Evolutionary conservation across 1,140 invertebrate genomes (phyloP), one percentile per base, ranked within the genome.

Genomic region (Euura lappo): DNA sequence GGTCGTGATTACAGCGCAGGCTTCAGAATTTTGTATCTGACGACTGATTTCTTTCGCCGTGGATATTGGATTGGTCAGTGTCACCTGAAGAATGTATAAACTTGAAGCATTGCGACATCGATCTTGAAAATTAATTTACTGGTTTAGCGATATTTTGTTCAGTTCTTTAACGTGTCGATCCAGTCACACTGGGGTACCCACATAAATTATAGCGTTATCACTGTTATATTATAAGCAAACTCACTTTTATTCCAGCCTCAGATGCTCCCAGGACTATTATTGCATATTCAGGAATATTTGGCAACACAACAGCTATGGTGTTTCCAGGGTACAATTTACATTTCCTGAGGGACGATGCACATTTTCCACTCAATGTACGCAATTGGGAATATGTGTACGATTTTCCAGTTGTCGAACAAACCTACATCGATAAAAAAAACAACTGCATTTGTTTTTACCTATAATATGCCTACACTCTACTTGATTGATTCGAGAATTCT

Each of bases 251-350:
- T 0, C 94, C 94, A 65, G 93, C 91, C 76, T 91, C 88, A 10
- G 93, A 84, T 65, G 90, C 89, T 6, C 92, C 95, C 68, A 94
- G 77, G 7, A 90, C 72, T 1, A 90, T 87, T 3, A 93, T 89
- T 0, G 90, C 87, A 81, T 90, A 95, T 81, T 96, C 94, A 0
- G 94, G 93, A 42, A 91, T 80, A 84, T 96, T 97, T 3, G 92
- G 91, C 72, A 93, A 79, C 77, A 93, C 89, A 6, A 94, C 75
- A 42, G 91, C 91, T 2, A 95, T 77, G 0, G 91, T 89, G 79
- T 95, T 93, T 2, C 92, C 92, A 51, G 92, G 89, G 70, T 86
- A 82, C 6, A 95, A 82, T 45, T 93, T 92, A 5, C 90, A 88
- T 65, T 88, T 91, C 75, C 90, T 87, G 13, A 95, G 83, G 45